These are phyloP conservation scores for Machimus rusticus DNA, from an alignment of 2,888 invertebrate species.

Conservation along the genomic window DNA sequence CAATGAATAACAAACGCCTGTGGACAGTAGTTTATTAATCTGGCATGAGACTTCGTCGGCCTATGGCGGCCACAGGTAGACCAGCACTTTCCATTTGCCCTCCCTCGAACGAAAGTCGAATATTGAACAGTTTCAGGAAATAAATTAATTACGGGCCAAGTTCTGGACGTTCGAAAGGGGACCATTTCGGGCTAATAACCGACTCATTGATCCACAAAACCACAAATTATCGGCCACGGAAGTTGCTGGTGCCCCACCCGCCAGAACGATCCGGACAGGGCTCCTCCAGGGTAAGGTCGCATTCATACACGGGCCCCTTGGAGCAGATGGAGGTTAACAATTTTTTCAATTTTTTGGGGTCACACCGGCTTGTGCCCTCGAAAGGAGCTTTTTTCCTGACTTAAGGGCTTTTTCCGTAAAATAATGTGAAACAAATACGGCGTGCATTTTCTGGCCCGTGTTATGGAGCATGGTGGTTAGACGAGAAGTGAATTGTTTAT, in stretches of 20 bases:
- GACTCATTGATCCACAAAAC: background rate
- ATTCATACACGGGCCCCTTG: background rate
- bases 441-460: background rate
- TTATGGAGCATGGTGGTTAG: background rate
- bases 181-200: background rate
- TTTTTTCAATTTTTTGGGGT: background rate
- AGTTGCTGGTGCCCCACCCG: background rate
- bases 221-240: background rate
- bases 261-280: background rate
- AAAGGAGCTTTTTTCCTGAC: background rate
- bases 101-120: background rate
- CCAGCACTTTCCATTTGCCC: background rate
- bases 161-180: background rate
- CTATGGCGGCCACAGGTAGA: background rate
- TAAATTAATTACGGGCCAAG: background rate
- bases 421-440: background rate
- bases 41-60: background rate
- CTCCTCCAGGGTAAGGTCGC: background rate
- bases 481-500: background rate
- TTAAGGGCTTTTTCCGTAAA: background rate
- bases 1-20: background rate
- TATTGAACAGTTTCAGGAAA: background rate
- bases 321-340: background rate
- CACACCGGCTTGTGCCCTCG: background rate
- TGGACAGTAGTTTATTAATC: background rate